Evolutionary conservation across 1,140 invertebrate genomes (phyloP).

Genomic region (Nasonia longicornis): DNA sequence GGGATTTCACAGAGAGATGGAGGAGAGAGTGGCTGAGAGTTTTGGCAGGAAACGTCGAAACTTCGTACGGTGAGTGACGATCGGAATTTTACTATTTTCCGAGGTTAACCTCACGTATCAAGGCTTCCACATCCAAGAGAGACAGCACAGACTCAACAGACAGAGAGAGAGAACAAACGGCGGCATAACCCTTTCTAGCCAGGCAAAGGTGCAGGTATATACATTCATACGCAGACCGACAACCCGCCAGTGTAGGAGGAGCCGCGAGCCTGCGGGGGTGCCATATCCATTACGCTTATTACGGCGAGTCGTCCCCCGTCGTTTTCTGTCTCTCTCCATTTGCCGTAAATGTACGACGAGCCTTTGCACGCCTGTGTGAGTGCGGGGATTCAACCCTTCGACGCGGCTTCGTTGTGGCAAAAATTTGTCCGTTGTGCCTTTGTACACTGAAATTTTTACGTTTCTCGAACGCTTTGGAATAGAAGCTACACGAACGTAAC

Average conservation of each 20-base stretch:
- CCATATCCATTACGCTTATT: slow-evolving; percentile 66
- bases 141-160: too few relatives aligned
- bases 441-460: background rate
- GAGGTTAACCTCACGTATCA: background rate
- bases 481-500: background rate
- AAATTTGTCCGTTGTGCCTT: background rate
- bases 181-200: background rate
- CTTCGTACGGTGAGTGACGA: too few relatives aligned
- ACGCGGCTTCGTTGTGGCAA: background rate
- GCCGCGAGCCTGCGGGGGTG: slow-evolving; percentile 55
- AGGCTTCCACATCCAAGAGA: background rate
- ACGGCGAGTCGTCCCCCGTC: slow-evolving; percentile 52
- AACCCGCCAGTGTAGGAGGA: background rate
- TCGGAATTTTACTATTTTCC: too few relatives aligned
- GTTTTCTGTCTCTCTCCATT: background rate
- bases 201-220: background rate
- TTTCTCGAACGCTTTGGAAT: too few relatives aligned
- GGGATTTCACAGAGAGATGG: background rate
- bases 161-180: background rate
- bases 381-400: background rate
- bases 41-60: too few relatives aligned
- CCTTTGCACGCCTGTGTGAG: background rate
- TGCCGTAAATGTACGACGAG: background rate
- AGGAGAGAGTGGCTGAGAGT: background rate
- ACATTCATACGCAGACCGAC: background rate